Percentiles rank a stretch among this genome's conserved stretches.
These are phyloP conservation scores for Shinisaurus crocodilurus DNA, from an alignment of 2,113 vertebrate genomes.

Conservation along the genomic window DNA sequence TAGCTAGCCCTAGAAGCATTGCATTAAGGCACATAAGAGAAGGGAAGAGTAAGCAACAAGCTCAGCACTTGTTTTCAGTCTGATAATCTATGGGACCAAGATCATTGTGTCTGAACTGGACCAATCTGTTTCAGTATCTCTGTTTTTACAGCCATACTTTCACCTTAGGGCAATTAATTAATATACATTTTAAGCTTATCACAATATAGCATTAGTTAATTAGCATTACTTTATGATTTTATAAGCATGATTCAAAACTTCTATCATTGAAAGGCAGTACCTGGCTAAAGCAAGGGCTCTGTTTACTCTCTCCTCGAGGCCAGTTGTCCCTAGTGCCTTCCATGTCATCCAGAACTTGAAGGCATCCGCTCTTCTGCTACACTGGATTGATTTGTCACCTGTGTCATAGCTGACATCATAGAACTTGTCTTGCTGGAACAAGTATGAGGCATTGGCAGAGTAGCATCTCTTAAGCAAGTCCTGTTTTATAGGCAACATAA, in stretches of 20 bases:
- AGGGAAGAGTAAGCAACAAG: neutral
- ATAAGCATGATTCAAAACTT: neutral
- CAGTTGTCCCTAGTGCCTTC: constrained; percentile 85
- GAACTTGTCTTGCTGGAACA: constrained; percentile 90
- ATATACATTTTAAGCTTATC: neutral
- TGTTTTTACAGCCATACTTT: neutral
- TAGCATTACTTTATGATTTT: neutral
- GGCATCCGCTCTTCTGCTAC: constrained; percentile 84
- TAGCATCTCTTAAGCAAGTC: constrained; percentile 83
- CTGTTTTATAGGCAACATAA: constrained; percentile 57
- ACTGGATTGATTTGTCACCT: constrained; percentile 88
- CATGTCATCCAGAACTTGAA: constrained; percentile 90
- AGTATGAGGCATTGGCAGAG: constrained; percentile 82
- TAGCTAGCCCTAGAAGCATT: neutral
- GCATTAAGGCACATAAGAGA: neutral
- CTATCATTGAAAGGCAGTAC: constrained; percentile 52
- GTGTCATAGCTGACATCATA: constrained; percentile 87
- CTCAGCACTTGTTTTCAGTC: neutral
- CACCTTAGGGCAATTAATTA: neutral
- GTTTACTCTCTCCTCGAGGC: constrained; percentile 86
- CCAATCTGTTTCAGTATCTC: neutral
- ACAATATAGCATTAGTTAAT: neutral
- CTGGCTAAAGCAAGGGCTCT: constrained; percentile 82
- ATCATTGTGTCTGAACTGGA: neutral
- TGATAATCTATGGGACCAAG: neutral